phyloP scores from a whole-genome alignment of 2,113 vertebrate genomes.

The Pteruthius melanotis region DNA sequence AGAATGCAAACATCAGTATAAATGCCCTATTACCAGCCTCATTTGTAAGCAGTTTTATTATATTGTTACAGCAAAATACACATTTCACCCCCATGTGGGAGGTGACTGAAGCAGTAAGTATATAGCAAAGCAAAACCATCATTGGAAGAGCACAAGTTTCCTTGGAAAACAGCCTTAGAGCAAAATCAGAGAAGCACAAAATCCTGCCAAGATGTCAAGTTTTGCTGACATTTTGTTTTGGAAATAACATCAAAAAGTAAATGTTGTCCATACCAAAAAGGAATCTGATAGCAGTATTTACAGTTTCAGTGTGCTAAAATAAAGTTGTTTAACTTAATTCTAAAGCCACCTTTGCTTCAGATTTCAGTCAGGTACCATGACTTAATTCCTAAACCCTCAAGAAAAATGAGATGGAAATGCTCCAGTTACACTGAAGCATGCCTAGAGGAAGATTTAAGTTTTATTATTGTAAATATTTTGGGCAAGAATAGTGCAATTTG shows the following conservation, averaged over 20 bases:
- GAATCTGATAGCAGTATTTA: neutral
- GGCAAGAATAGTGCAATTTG: neutral
- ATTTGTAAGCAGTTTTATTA: neutral
- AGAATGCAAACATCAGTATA: neutral
- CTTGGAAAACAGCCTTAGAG: neutral
- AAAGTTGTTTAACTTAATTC: neutral
- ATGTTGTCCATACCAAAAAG: neutral
- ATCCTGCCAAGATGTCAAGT: neutral
- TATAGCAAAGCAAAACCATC: neutral
- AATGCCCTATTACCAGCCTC: neutral
- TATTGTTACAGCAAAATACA: neutral
- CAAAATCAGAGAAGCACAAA: neutral
- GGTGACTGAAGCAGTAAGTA: neutral
- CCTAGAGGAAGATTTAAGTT: neutral
- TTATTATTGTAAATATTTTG: neutral
- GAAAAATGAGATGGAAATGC: neutral
- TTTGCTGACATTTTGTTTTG: conserved; percentile 6
- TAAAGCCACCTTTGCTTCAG: neutral
- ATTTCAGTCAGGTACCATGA: neutral
- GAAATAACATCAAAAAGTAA: neutral
- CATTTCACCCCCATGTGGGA: neutral
- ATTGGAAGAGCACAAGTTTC: neutral
- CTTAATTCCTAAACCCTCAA: neutral
- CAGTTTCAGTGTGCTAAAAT: neutral
- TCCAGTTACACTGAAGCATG: neutral